Evolutionary conservation across 2,797 vertebrate species (phyloP), one percentile per base, ranked within the genome.

Genomic region (Monodelphis domestica): DNA sequence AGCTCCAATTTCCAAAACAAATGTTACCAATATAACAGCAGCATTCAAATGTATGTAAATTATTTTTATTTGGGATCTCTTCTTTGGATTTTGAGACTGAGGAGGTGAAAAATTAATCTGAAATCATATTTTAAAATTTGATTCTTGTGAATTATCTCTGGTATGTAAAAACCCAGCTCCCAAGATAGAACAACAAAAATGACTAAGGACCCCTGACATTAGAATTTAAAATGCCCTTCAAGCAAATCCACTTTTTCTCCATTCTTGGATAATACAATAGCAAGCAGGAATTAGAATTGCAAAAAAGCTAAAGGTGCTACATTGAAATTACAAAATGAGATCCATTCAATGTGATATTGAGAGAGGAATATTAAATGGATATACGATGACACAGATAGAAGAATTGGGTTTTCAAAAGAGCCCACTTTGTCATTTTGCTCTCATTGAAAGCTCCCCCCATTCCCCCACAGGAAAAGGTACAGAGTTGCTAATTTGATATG

Each of bases 221-320:
- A 97, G 98, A 98, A 98, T 98, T 98, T 98, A 97, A 98, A 98
- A 98, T 98, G 95, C 96, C 97, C 98, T 98, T 96, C 97, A 98
- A 98, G 97, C 97, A 98, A 98, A 99, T 98, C 94, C 93, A 95
- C 93, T 96, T 97, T 96, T 97, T 93, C 94, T 96, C 93, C 90
- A 93, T 95, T 97, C 97, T 97, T 98, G 96, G 98, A 96, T 98
- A 98, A 98, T 98, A 98, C 97, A 98, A 98, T 97, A 98, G 98
- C 98, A 98, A 98, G 96, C 84, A 97, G 97, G 97, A 98, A 99
- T 98, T 98, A 98, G 98, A 99, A 99, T 98, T 99, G 98, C 98
- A 98, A 98, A 98, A 97, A 95, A 97, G 96, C 94, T 96, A 95
- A 98, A 98, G 97, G 95, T 96, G 95, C 97, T 97, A 93, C 93